Evolutionary conservation across 2,888 invertebrate species (phyloP).

Genomic region (Acanthococcus lagerstroemiae): DNA sequence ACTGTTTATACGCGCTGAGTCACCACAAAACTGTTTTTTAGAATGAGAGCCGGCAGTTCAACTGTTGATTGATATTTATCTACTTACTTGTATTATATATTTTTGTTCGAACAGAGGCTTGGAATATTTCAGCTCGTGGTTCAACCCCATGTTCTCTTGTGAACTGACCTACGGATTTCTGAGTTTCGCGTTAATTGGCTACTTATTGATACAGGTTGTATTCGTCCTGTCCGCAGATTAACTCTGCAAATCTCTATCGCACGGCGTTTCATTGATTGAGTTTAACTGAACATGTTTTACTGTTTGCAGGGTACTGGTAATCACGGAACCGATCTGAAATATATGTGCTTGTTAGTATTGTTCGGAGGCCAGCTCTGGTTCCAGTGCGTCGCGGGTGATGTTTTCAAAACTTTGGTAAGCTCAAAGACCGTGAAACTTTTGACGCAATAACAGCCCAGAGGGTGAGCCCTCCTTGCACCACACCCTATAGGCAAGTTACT

Average conservation of each 20-base stretch:
- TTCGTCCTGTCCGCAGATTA: too few species aligned
- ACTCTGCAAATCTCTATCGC: too few species aligned
- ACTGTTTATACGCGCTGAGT: too few species aligned
- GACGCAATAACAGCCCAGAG: too few species aligned
- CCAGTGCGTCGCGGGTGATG: slow-evolving; percentile 15
- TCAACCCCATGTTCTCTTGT: slow-evolving; percentile 16
- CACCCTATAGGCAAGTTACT: too few species aligned
- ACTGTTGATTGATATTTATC: too few species aligned
- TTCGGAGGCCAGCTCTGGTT: slow-evolving; percentile 18
- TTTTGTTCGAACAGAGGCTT: not conserved
- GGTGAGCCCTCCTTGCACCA: too few species aligned
- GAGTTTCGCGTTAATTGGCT: slow-evolving; percentile 10
- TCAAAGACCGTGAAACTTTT: not conserved
- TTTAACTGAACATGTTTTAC: too few species aligned
- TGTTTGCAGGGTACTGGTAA: slow-evolving; percentile 10
- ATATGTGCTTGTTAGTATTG: slow-evolving; percentile 12
- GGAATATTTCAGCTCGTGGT: slow-evolving; percentile 17
- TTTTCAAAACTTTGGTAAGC: slow-evolving; percentile 7
- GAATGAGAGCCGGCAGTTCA: too few species aligned
- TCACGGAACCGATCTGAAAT: slow-evolving; percentile 13
- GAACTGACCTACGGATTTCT: slow-evolving; percentile 12
- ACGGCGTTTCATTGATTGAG: too few species aligned
- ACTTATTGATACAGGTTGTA: slow-evolving; percentile 7
- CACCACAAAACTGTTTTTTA: too few species aligned
- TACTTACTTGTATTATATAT: too few species aligned